Conservation (phyloP, 2,113 vertebrate genomes). For the Mohoua ochrocephala region DNA sequence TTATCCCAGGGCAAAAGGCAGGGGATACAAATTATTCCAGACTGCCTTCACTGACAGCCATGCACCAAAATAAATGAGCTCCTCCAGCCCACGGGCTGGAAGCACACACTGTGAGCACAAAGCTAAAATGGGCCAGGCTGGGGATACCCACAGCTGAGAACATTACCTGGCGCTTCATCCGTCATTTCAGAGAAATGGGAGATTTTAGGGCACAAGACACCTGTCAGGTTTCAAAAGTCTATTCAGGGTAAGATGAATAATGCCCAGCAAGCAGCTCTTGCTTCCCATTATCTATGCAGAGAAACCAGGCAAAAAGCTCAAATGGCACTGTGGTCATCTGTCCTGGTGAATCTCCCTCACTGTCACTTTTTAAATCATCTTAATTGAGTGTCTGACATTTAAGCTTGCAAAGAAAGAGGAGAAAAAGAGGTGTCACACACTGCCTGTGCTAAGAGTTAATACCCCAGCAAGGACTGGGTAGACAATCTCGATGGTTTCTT, state of each 20-base stretch:
- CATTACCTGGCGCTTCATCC: not conserved
- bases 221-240: not conserved
- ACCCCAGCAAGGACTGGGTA: not conserved
- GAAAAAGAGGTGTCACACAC: not conserved
- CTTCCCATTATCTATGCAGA: not conserved
- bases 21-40: not conserved
- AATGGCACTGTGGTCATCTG: not conserved
- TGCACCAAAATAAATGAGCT: not conserved
- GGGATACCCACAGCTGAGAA: not conserved
- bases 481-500: not conserved
- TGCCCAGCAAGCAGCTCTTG: not conserved
- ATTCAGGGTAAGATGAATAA: not conserved
- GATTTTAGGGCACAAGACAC: not conserved
- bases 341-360: not conserved
- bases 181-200: not conserved
- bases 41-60: not conserved
- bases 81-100: not conserved
- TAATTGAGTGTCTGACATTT: not conserved
- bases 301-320: not conserved
- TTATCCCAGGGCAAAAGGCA: not conserved
- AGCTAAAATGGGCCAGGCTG: not conserved
- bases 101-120: not conserved
- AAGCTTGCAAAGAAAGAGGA: not conserved
- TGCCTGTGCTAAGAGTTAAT: not conserved
- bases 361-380: not conserved